Conservation (phyloP, 2,888 invertebrate species). For the Oegoconia quadripuncta region DNA sequence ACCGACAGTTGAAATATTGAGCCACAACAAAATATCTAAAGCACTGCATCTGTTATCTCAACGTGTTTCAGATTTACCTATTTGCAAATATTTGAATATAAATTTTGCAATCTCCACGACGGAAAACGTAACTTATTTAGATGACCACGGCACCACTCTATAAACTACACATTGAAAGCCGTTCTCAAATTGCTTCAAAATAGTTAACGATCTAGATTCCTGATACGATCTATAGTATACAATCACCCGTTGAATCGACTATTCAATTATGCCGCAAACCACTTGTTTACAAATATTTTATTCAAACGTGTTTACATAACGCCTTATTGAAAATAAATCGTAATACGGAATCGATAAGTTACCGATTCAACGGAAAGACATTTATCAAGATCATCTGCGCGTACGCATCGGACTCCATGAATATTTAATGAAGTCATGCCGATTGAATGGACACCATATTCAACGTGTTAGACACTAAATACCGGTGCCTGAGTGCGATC, state of each 20-base stretch:
- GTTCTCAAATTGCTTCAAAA: slow-evolving; percentile 55
- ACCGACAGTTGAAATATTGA: slow-evolving; percentile 13
- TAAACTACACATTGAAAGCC: slow-evolving; percentile 47
- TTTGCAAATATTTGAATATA: slow-evolving; percentile 56
- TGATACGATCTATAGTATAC: slow-evolving; percentile 46
- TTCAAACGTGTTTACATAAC: slow-evolving; percentile 25
- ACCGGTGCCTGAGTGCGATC: slow-evolving; percentile 19
- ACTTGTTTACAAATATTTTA: slow-evolving; percentile 51
- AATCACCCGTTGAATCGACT: slow-evolving; percentile 38
- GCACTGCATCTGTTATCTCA: slow-evolving; percentile 35
- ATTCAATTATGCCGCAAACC: slow-evolving; percentile 50
- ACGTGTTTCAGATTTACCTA: slow-evolving; percentile 46
- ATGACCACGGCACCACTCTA: slow-evolving; percentile 24
- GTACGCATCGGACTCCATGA: slow-evolving; percentile 41
- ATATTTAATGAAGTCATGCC: slow-evolving; percentile 45
- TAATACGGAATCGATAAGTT: slow-evolving; percentile 28
- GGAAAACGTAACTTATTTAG: slow-evolving; percentile 28
- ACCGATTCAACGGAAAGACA: slow-evolving; percentile 27
- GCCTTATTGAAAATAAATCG: slow-evolving; percentile 20
- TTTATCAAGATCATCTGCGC: slow-evolving; percentile 41
- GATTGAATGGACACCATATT: slow-evolving; percentile 34
- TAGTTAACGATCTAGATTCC: slow-evolving; percentile 49
- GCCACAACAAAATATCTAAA: slow-evolving; percentile 32
- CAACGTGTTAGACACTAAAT: slow-evolving; percentile 38
- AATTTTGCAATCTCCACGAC: slow-evolving; percentile 45